Base-by-base conservation (phyloP, 2,797 vertebrate genomes). In the Cyprinella venusta region DNA sequence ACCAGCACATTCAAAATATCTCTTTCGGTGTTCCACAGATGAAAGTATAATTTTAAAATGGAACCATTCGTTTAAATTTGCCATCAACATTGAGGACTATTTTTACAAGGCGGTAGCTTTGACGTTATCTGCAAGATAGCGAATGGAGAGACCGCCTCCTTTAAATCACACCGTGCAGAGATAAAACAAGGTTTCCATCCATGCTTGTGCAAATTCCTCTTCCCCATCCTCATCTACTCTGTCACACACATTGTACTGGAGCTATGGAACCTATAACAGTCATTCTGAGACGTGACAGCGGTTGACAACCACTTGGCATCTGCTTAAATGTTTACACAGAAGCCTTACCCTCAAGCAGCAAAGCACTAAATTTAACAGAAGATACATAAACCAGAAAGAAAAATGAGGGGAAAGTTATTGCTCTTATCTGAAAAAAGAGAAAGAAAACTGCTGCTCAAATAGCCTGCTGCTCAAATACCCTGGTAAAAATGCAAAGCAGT, bases 401-500 rank as follows among this genome's bases (percentile, higher is more conserved):
- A 50, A 82, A 26, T 12, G 21, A 56, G 38, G 61, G 68, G 38
- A 67, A 52, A 79, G 42, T 5, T 36, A 59, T 72, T 67, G 38
- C 79, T 88, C 85, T 87, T 79, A 72, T 87, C 82, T 76, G 19
- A 63, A 81, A 52, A 69, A 59, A 75, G 77, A 80, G 5, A 52
- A 79, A 79, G 83, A 90, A 36, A 74, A 84, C 54, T 85, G 80
- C 15, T 48, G 45, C 45, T 42, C 40, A 42, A 76, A 83, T 82
- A 59, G 48, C 71, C 81, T 82, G 63, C 65, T 75, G 69, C n/a
- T 88, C 67, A 89, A 91, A 89, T 80, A 61, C 86, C 88, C 85
- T 56, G 79, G 83, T 82, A 81, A 88, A 78, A 87, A 91, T 87
- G 89, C 90, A 91, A 92, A 93, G 87, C 91, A 88, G 90, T 81